phyloP scores from a whole-genome alignment of 35 echinoderm and acorn worm genomes.

The Chiridota heheva region DNA sequence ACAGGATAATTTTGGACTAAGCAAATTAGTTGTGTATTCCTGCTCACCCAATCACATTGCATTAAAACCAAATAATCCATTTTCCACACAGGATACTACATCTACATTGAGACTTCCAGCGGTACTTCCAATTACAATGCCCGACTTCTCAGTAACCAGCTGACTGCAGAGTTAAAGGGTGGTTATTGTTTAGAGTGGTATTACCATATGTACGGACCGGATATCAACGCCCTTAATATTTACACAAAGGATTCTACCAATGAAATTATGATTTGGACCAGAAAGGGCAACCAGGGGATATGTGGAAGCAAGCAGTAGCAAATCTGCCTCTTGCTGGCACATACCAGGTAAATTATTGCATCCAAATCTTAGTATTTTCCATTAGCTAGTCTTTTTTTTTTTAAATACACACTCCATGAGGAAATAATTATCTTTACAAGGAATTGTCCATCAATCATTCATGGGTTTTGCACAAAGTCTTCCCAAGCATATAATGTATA shows the following conservation, averaged over 20 bases:
- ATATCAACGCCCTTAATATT: constrained; percentile 65
- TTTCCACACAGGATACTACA: constrained; percentile 74
- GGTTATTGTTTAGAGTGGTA: constrained; percentile 72
- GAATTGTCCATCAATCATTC: no score
- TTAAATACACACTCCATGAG: no score
- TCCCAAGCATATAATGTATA: no score
- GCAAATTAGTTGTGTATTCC: not conserved
- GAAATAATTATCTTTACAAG: no score
- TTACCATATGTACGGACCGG: constrained; percentile 87
- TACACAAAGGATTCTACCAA: constrained; percentile 37
- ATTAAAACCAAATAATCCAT: not conserved
- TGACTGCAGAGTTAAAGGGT: not conserved
- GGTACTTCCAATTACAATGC: constrained; percentile 24
- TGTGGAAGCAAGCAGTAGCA: constrained; percentile 58
- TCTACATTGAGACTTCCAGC: constrained; percentile 69
- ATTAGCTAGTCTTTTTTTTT: no score
- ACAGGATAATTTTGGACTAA: no score
- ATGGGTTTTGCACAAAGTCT: no score
- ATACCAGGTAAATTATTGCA: constrained; percentile 34
- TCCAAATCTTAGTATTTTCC: not conserved
- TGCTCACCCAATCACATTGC: not conserved
- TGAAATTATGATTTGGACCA: constrained; percentile 71
- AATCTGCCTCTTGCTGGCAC: constrained; percentile 13
- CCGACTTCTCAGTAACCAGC: constrained; percentile 32
- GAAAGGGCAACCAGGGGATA: constrained; percentile 67